Conservation (phyloP, 2,797 vertebrate genomes). For the Mus spretus region DNA sequence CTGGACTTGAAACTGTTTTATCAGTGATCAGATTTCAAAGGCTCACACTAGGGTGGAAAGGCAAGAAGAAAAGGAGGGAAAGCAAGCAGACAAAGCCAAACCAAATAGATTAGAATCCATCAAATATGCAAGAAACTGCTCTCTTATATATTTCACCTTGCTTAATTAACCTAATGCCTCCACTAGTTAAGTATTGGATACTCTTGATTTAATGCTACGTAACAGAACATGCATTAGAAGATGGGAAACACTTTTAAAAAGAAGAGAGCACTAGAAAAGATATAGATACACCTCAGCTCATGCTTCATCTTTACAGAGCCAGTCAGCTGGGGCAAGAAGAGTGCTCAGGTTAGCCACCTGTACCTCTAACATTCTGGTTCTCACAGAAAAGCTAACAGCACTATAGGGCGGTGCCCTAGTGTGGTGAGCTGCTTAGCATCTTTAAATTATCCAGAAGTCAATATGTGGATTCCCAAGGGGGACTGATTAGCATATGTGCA, state of each 20-base stretch:
- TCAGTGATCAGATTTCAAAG: background rate
- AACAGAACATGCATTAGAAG: background rate
- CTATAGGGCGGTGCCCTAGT: background rate
- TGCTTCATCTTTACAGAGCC: background rate
- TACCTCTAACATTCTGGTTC: background rate
- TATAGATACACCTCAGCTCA: background rate
- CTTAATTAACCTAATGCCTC: background rate
- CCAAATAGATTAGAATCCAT: background rate
- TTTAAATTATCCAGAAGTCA: background rate
- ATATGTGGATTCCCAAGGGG: background rate
- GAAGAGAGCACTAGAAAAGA: background rate
- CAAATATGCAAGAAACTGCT: background rate
- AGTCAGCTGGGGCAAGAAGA: accelerated
- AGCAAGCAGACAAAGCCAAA: background rate
- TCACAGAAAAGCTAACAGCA: background rate
- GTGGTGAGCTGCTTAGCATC: background rate
- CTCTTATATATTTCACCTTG: background rate
- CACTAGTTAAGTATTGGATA: background rate
- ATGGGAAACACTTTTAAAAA: background rate
- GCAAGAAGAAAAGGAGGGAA: background rate
- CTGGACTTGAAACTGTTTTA: background rate
- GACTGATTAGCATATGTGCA: background rate
- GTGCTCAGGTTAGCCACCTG: accelerated
- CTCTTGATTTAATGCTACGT: background rate
- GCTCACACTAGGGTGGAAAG: background rate